These are phyloP conservation scores for Xestia rhomboidea DNA, from an alignment of 2,888 invertebrate species.

Conservation along the genomic window DNA sequence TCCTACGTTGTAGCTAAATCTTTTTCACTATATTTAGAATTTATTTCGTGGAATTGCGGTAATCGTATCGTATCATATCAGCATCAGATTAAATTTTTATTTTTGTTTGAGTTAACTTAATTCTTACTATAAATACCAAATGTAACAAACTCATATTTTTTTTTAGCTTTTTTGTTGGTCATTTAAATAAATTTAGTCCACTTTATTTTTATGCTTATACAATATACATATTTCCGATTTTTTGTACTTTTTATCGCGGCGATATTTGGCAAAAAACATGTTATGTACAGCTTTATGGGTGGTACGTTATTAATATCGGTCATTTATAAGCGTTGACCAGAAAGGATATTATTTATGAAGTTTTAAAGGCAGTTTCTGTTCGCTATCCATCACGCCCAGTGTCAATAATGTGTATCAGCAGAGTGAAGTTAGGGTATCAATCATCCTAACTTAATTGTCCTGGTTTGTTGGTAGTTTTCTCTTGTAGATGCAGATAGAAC, in stretches of 20 bases:
- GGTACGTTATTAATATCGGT: conserved; percentile 65
- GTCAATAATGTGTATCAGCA: conserved; percentile 79
- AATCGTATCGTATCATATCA: neutral
- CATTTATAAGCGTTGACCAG: conserved; percentile 68
- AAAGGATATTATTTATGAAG: conserved; percentile 75
- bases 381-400: conserved; percentile 84
- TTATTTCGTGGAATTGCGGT: neutral
- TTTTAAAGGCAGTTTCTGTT: conserved; percentile 77
- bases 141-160: neutral
- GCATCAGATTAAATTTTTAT: neutral
- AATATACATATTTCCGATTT: conserved; percentile 26
- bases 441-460: conserved; percentile 85
- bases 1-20: conserved; percentile 16
- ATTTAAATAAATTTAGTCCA: conserved; percentile 30
- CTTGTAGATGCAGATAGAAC: conserved; percentile 33
- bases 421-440: conserved; percentile 77
- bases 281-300: conserved; percentile 59
- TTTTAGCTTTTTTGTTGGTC: neutral
- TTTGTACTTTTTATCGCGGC: conserved; percentile 46
- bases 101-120: neutral
- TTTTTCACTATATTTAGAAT: conserved; percentile 4
- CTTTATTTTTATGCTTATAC: conserved; percentile 25
- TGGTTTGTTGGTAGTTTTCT: conserved; percentile 69
- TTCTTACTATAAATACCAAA: conserved; percentile 6
- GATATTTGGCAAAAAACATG: conserved; percentile 51